Evolutionary conservation across 2,888 invertebrate species (phyloP), one percentile per base, ranked within the genome.

Genomic region (Nebria salina): DNA sequence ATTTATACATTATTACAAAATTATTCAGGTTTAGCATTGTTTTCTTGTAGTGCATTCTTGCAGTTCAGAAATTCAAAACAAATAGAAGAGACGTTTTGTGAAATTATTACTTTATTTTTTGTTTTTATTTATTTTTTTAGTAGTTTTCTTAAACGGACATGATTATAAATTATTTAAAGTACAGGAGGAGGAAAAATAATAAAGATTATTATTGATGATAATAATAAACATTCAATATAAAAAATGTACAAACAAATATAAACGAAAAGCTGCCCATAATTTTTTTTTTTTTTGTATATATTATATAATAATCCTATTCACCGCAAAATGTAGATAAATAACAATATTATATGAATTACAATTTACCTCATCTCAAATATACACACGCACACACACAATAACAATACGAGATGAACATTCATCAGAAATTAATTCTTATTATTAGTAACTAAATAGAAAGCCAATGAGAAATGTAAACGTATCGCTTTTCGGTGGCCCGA

Each of bases 41-140:
- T 54, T 54, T 81, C 75, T 83, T 83, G 85, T 83, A 85, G 87
- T 87, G 88, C 87, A 88, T 88, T 88, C 88, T 89, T 90, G 89
- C 89, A 90, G 89, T 87, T 82, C 83, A 83, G 82, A 81, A 76
- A 76, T 81, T 42, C 13, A 73, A 72, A 11, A 34, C 2, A 11
- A 25, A 70, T 20, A 70, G 13, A 70, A 70, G n/a, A 11, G 25
- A 26, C 43, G 15, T 66, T 73, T 43, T 80, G 80, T 80, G 80
- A 80, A 80, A 80, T 80, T 80, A 80, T 80, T 80, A 80, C 80
- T 80, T 80, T 80, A 80, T 80, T 80, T n/a, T 54, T 75, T 9
- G 42, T 72, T 72, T 72, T 72, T 26, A 15, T 65, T 54, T 54
- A 54, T 54, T 54, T 65, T 78, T 78, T 78, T 77, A 72, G 72